Evolutionary conservation across 1,140 invertebrate species (phyloP).

Genomic region (Holotrichia oblita): DNA sequence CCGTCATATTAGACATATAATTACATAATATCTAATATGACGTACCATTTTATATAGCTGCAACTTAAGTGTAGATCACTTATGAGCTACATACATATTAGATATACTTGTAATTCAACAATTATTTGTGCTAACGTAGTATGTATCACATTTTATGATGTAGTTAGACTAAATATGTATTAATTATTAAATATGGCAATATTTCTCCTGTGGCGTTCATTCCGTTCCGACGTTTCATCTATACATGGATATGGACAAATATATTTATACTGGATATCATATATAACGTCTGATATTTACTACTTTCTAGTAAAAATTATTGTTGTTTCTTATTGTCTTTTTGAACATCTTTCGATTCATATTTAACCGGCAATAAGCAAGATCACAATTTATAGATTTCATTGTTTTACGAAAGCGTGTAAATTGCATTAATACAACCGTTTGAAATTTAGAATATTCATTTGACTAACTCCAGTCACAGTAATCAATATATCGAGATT

Average conservation of each 20-base stretch:
- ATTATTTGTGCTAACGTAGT: slow-evolving; percentile 35
- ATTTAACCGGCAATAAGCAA: slow-evolving; percentile 16
- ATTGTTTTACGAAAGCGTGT: too few relatives aligned
- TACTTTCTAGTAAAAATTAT: slow-evolving; percentile 2
- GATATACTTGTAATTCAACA: slow-evolving; percentile 38
- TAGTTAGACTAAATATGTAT: slow-evolving; percentile 6
- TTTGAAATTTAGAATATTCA: too few relatives aligned
- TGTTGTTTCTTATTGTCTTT: slow-evolving; percentile 8
- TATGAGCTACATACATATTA: slow-evolving; percentile 37
- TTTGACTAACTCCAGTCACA: background rate
- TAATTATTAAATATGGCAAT: background rate
- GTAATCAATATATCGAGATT: background rate
- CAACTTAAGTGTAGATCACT: background rate
- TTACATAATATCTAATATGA: background rate
- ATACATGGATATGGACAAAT: background rate
- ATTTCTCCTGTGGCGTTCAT: background rate
- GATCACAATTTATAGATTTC: background rate
- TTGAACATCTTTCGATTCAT: background rate
- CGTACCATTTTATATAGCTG: background rate
- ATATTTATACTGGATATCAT: background rate
- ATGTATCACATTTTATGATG: slow-evolving; percentile 34
- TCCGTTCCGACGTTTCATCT: background rate
- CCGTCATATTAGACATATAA: background rate
- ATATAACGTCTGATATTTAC: background rate
- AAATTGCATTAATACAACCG: background rate